phyloP scores from a whole-genome alignment of 2,113 vertebrate species.

The Plecturocebus donacophilus region DNA sequence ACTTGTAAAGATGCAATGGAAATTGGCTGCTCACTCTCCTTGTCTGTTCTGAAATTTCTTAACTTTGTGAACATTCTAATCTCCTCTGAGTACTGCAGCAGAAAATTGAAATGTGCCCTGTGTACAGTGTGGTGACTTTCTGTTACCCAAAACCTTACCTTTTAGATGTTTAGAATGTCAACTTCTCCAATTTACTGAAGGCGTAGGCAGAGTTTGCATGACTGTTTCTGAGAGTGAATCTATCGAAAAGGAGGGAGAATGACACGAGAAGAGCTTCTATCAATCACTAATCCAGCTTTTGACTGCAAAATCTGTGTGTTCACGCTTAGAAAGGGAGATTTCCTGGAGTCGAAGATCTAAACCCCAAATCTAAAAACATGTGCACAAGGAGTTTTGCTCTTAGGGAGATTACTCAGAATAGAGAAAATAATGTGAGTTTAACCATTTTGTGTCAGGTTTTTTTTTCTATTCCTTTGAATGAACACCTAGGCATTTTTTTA shows the following conservation, averaged over 20 bases:
- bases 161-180: not conserved
- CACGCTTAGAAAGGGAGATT: not conserved
- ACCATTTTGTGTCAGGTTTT: not conserved
- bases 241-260: accelerated
- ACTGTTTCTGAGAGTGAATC: not conserved
- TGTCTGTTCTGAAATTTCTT: conserved; percentile 47
- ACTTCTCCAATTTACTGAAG: accelerated
- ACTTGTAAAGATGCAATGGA: conserved; percentile 45
- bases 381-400: not conserved
- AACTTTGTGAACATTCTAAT: conserved; percentile 1
- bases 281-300: not conserved
- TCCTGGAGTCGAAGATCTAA: not conserved
- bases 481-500: not conserved
- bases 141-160: not conserved
- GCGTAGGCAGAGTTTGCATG: not conserved
- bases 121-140: not conserved
- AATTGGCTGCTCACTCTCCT: conserved; percentile 33
- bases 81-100: conserved; percentile 35
- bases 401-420: not conserved
- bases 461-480: not conserved
- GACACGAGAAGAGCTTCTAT: accelerated
- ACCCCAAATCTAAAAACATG: not conserved
- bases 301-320: not conserved
- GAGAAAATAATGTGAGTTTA: not conserved
- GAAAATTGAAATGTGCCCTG: conserved; percentile 48